phyloP scores from a whole-genome alignment of 2,797 vertebrate species.

The Sebastiscus albofasciatus region DNA sequence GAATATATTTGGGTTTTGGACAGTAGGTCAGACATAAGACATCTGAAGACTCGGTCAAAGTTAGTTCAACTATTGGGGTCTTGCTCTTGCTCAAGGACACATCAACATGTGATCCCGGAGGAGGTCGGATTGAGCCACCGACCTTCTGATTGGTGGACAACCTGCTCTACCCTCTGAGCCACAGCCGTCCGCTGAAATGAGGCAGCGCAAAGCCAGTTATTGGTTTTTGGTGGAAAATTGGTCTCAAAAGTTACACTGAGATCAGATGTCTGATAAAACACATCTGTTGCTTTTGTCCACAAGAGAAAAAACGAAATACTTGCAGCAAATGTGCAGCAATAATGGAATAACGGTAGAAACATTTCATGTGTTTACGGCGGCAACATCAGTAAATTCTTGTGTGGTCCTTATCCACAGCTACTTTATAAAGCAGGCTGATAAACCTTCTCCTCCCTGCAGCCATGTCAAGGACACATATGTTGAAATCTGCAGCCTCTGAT shows the following conservation, averaged over 20 bases:
- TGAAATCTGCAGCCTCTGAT: background rate
- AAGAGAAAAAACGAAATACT: background rate
- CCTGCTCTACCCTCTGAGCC: too few species aligned
- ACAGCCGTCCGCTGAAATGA: too few species aligned
- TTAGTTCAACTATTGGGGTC: too few species aligned
- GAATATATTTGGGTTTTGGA: background rate
- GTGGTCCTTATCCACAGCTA: background rate
- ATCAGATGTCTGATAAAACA: too few species aligned
- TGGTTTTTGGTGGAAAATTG: too few species aligned
- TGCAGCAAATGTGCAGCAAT: background rate
- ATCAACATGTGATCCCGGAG: too few species aligned
- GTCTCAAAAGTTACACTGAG: too few species aligned
- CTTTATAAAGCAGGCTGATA: background rate
- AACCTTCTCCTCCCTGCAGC: background rate
- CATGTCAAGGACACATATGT: background rate
- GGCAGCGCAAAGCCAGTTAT: background rate
- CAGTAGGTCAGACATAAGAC: too few species aligned
- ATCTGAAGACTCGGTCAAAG: too few species aligned
- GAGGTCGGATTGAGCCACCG: too few species aligned
- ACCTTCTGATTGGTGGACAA: too few species aligned
- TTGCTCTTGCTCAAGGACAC: too few species aligned
- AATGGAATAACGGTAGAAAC: background rate
- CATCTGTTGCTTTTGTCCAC: background rate
- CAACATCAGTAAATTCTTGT: background rate
- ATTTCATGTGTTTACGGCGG: background rate